Evolutionary conservation across 1,140 invertebrate species (phyloP).

Genomic region (Zaprionus tsacasi): DNA sequence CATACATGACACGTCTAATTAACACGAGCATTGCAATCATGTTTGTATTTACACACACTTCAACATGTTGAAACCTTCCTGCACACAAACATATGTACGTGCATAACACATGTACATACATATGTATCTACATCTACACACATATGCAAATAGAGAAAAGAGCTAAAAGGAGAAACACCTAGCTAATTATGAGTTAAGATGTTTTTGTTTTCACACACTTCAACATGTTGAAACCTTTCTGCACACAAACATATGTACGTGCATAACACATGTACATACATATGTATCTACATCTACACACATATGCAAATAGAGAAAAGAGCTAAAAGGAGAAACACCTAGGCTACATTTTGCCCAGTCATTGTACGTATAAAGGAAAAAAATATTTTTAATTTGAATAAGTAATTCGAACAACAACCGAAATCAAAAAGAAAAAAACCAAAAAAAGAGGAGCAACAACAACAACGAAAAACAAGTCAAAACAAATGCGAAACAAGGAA

Average conservation of each 20-base stretch:
- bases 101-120: constrained; percentile 15
- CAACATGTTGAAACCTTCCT: constrained; percentile 23
- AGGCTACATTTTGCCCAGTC: constrained; percentile 65
- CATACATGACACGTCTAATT: constrained; percentile 20
- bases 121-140: constrained; percentile 11
- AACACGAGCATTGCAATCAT: constrained; percentile 35
- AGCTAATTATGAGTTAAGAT: no score
- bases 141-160: constrained; percentile 34
- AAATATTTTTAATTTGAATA: constrained; percentile 82
- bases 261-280: constrained; percentile 15
- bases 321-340: constrained; percentile 39
- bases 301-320: constrained; percentile 34
- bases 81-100: not conserved
- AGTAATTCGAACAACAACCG: constrained; percentile 76
- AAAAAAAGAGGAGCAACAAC: constrained; percentile 41
- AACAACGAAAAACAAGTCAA: constrained; percentile 61
- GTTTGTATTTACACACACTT: constrained; percentile 22
- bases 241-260: not conserved
- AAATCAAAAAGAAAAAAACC: constrained; percentile 61
- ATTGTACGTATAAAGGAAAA: constrained; percentile 56
- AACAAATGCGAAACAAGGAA: constrained; percentile 82
- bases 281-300: constrained; percentile 11
- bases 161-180: constrained; percentile 34
- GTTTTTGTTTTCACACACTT: constrained; percentile 22
- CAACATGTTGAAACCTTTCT: constrained; percentile 23